Evolutionary conservation across 2,113 vertebrate species (phyloP).

Genomic region (Hypomesus transpacificus): DNA sequence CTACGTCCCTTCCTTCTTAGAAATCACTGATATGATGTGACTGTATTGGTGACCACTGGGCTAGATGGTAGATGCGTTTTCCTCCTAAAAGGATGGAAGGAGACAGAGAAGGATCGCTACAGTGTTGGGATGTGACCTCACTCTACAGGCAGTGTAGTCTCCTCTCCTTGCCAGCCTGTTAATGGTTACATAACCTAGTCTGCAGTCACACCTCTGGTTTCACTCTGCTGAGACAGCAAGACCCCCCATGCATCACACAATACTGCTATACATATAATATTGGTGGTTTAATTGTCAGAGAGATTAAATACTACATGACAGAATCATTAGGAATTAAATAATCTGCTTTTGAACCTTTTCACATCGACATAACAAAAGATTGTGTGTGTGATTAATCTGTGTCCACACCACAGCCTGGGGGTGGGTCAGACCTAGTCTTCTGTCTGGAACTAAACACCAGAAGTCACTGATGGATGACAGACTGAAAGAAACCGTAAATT

Average conservation of each 20-base stretch:
- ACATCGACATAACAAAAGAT: too few relatives aligned
- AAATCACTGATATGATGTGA: too few relatives aligned
- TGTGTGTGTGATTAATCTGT: too few relatives aligned
- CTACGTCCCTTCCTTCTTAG: too few relatives aligned
- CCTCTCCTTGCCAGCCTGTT: background rate
- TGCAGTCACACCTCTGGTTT: background rate
- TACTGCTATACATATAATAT: too few relatives aligned
- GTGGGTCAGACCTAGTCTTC: too few relatives aligned
- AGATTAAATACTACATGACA: background rate
- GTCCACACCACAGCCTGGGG: background rate
- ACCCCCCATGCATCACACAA: background rate
- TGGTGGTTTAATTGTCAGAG: background rate
- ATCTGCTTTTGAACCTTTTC: too few relatives aligned
- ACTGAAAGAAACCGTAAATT: conserved; percentile 31
- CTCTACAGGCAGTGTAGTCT: background rate
- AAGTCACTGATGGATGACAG: background rate
- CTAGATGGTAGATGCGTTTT: too few relatives aligned
- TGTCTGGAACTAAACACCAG: background rate
- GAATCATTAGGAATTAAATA: background rate
- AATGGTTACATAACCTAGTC: background rate
- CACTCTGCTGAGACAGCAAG: background rate
- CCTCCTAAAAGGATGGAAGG: too few relatives aligned
- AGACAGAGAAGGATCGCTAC: background rate
- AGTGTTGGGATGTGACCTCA: background rate
- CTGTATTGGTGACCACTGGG: background rate